Conservation (phyloP, 2,113 vertebrate genomes). For the Electrona antarctica region DNA sequence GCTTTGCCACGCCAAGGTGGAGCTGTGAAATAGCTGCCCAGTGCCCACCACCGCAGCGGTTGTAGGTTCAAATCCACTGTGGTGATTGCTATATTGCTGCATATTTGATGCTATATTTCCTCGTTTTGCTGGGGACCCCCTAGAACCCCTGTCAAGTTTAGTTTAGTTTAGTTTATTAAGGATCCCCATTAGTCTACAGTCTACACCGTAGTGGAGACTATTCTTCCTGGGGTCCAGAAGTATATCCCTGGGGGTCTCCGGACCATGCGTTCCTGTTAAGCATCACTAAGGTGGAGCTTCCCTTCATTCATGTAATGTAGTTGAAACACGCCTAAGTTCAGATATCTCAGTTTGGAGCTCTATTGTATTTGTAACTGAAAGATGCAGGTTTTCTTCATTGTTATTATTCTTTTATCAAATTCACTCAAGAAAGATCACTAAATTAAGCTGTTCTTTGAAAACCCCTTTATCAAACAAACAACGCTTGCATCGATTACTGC, state of each 20-base stretch:
- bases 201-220: too few species aligned
- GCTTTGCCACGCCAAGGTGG: too few species aligned
- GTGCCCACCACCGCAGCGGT: too few species aligned
- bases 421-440: slow-evolving; percentile 1
- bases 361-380: slow-evolving; percentile 39
- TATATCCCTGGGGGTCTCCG: slow-evolving; percentile 16
- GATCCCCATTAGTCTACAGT: too few species aligned
- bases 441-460: slow-evolving; percentile 14
- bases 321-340: slow-evolving; percentile 69
- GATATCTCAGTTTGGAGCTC: slow-evolving; percentile 52
- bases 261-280: slow-evolving; percentile 33
- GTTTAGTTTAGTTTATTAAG: too few species aligned
- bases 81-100: too few species aligned
- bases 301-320: slow-evolving; percentile 62
- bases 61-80: too few species aligned
- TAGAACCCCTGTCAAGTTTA: too few species aligned
- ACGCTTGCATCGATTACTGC: slow-evolving; percentile 15
- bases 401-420: background rate
- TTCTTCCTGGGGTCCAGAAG: too few species aligned
- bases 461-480: background rate
- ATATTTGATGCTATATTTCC: too few species aligned
- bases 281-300: slow-evolving; percentile 32
- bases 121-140: too few species aligned
- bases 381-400: slow-evolving; percentile 1
- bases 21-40: too few species aligned